Base-by-base conservation (phyloP, 2,797 vertebrate genomes). In the Danionella dracula region DNA sequence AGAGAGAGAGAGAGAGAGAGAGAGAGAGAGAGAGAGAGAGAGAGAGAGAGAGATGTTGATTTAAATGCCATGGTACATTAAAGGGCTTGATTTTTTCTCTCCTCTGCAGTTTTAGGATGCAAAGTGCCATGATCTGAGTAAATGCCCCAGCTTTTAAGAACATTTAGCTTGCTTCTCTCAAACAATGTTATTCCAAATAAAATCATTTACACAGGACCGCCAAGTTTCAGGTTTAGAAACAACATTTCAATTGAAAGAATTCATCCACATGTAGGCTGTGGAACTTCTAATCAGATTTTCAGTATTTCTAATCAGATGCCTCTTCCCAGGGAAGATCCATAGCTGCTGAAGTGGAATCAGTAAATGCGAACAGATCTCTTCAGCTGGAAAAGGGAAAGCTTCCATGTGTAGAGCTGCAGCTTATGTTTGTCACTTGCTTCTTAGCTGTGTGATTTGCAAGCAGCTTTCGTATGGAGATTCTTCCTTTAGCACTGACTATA, bases 401-500 rank as follows among this genome's bases (percentile, higher is more conserved):
- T 55, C 31, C 62, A 29, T 45, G 41, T 46, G 31, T 29, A 65
- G 55, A 65, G 40, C 62, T 55, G 11, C 31, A 65, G 50, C 41
- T 65, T 46, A 65, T 37, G 20, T 44, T 44, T 41, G 62, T 65
- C 62, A 55, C 50, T 27, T 44, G 40, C 31, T 55, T 31, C 50
- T 65, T 31, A 29, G 20, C 38, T 45, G 40, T 27, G 40, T 19
- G 40, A 65, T 65, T 65, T 55, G 50, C 56, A 59, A 20, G 29
- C 29, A 4, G 56, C 41, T 55, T 29, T 55, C 20, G 41, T 17
- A 65, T 46, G 41, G 23, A 65, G 41, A 65, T 55, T 40, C 35
- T 54, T 54, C 37, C 50, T 37, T 19, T 55, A 29, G 40, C 31
- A 7, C 23, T 34, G 38, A 45, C 44, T 55, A 46, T 65, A 37